A percentile compares a stretch with the other conserved stretches of the same genome.
These are phyloP conservation scores for Thereuonema tuberculata DNA, from an alignment of 1,140 invertebrate genomes.

Conservation along the genomic window DNA sequence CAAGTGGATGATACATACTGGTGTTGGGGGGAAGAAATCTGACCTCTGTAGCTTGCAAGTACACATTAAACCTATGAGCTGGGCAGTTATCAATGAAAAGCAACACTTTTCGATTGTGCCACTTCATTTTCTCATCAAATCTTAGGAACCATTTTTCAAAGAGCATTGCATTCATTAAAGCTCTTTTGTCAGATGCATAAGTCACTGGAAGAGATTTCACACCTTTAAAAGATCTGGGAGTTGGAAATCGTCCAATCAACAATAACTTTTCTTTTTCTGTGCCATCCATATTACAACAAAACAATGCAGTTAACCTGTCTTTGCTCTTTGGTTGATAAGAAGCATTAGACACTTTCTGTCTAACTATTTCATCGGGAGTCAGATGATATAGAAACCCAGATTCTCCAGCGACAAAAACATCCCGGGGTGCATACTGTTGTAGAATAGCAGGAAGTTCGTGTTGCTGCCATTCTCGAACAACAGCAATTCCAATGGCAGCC, in stretches of 20 bases:
- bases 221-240: not conserved
- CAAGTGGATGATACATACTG: conserved; percentile 1
- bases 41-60: conserved; percentile 1
- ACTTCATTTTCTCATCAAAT: conserved; percentile 9
- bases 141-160: conserved; percentile 7
- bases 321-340: conserved; percentile 21
- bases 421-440: conserved; percentile 18
- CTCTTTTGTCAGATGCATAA: conserved; percentile 1
- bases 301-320: conserved; percentile 22
- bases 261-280: conserved; percentile 21
- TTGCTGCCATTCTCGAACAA: conserved; percentile 8
- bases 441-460: conserved; percentile 16
- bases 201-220: conserved; percentile 4
- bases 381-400: conserved; percentile 25
- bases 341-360: conserved; percentile 18
- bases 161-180: conserved; percentile 2
- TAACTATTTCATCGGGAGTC: conserved; percentile 19
- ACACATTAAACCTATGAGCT: conserved; percentile 3
- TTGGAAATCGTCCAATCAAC: not conserved
- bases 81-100: conserved; percentile 10
- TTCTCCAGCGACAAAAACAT: conserved; percentile 27
- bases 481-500: conserved; percentile 5
- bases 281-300: conserved; percentile 23
- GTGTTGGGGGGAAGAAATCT: not conserved
- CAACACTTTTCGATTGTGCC: conserved; percentile 7